Evolutionary conservation across 2,797 vertebrate species (phyloP).

Genomic region (Vespertilio murinus): DNA sequence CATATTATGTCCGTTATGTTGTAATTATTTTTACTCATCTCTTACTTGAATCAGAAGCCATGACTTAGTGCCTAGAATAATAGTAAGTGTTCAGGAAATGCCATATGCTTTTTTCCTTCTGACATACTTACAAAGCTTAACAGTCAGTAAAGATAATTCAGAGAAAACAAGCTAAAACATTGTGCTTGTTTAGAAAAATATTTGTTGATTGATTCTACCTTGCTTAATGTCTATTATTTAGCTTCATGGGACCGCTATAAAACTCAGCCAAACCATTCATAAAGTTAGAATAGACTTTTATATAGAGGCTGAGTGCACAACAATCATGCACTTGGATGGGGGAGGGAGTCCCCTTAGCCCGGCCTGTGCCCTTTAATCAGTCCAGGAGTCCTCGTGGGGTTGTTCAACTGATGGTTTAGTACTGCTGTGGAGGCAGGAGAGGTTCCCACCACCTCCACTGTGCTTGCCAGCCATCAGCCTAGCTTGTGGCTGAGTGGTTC

Average conservation of each 20-base stretch:
- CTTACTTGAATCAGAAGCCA: neutral
- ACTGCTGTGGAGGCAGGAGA: no score
- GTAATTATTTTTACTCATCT: neutral
- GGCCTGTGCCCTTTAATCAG: no score
- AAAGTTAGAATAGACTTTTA: conserved; percentile 4
- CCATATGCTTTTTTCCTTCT: neutral
- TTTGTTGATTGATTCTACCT: neutral
- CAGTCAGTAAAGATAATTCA: neutral
- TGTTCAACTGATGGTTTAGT: no score
- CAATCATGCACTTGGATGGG: no score
- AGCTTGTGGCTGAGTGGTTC: no score
- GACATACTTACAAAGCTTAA: neutral
- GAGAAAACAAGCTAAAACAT: neutral
- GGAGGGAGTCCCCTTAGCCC: no score
- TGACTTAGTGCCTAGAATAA: neutral
- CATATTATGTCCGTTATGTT: no score
- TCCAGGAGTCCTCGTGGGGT: no score
- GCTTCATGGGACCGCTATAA: neutral
- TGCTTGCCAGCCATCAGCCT: no score
- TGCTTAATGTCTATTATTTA: neutral
- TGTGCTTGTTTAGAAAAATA: neutral
- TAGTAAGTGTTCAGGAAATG: neutral
- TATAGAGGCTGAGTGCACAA: neutral
- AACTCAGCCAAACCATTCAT: neutral
- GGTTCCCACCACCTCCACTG: no score